Conservation (phyloP, 2,113 vertebrate genomes). For the Pionites leucogaster region DNA sequence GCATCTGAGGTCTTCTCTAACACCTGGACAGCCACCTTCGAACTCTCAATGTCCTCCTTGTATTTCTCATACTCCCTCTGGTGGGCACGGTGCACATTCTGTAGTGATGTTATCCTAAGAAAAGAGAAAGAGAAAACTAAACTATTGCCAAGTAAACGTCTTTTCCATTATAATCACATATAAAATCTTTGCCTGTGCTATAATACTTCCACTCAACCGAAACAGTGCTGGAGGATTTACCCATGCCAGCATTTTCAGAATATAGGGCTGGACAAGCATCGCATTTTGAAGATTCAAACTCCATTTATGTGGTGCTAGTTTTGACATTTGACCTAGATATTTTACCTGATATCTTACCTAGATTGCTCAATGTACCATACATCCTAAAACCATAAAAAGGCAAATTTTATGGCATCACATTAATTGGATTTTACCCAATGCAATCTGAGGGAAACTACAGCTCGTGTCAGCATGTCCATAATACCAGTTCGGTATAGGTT, state of each 20-base stretch:
- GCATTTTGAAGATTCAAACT: not conserved
- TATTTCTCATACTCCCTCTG: slow-evolving; percentile 86
- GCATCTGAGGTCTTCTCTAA: slow-evolving; percentile 78
- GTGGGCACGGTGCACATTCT: slow-evolving; percentile 85
- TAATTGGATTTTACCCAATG: not conserved
- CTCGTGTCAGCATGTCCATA: not conserved
- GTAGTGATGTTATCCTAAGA: slow-evolving; percentile 80
- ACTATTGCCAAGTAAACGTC: not conserved
- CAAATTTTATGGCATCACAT: not conserved
- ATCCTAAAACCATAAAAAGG: not conserved
- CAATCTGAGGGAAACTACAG: not conserved
- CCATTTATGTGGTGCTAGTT: not conserved
- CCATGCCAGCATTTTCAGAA: not conserved
- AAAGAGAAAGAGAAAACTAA: not conserved
- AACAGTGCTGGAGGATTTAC: not conserved
- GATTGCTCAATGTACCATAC: not conserved
- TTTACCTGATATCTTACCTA: not conserved
- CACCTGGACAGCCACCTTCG: slow-evolving; percentile 74
- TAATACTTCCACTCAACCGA: not conserved
- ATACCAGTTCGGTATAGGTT: accelerated
- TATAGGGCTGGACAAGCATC: not conserved
- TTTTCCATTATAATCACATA: not conserved
- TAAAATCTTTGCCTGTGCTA: not conserved
- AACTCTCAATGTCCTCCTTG: slow-evolving; percentile 77
- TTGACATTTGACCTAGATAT: not conserved